Evolutionary conservation across 2,888 invertebrate species (phyloP), one percentile per base, ranked within the genome.

Genomic region (Orthosia gracilis): DNA sequence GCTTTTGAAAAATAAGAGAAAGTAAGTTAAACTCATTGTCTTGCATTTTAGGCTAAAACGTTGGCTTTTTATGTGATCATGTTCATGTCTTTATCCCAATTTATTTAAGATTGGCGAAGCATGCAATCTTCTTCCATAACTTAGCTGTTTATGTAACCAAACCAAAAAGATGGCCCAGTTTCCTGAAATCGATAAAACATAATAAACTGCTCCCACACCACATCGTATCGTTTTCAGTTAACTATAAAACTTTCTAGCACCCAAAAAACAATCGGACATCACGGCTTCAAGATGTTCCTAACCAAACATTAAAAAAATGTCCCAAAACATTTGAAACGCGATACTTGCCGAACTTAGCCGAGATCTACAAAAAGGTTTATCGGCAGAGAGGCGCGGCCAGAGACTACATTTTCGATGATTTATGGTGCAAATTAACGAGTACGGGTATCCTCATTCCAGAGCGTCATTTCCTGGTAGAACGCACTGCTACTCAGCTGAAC

Each of bases 361-460:
- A 82, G 47, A 3, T 59, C 40, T 12, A 66, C 70, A 82, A 84
- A 82, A 84, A 82, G 58, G 80, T 69, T 75, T 71, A 87, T 90
- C 91, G 89, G 91, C 94, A 95, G 95, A 94, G 95, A 95, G 92
- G 88, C 82, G 82, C 92, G 90, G 91, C 92, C 92, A 92, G 91
- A 94, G 94, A 93, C 91, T 86, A 94, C 95, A 94, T 95, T 95
- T 92, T 92, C 94, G 95, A 96, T 96, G 96, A 96, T 96, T 96
- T 96, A 96, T 96, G 96, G 91, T 91, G 94, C 95, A 96, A 96
- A 96, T 96, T 96, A 96, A 96, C 96, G 94, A 95, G 96, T 94
- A 95, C 92, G 94, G 47, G 62, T 95, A 96, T 96, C 96, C 96
- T 96, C 96, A 96, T 96, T 96, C 96, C 95, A 89, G 89, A 90